A percentile compares a stretch with the other conserved stretches of the same genome.
Evolutionary conservation across 1,140 invertebrate genomes (phyloP).

Genomic region (Pygmarrhopalites habei): DNA sequence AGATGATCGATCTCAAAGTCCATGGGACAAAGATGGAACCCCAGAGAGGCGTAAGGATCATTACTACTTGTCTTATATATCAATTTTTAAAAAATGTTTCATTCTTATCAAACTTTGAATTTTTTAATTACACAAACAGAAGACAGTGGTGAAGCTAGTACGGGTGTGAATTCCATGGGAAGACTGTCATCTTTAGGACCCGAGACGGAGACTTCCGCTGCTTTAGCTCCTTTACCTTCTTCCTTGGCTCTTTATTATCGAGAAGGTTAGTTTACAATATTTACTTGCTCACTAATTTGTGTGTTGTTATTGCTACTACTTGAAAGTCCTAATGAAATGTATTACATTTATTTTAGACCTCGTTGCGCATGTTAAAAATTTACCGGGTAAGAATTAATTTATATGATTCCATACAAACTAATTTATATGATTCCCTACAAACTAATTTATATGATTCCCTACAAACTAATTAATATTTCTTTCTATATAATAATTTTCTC

Average conservation of each 20-base stretch:
- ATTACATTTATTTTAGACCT: slow-evolving; percentile 57
- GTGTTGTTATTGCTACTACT: too few relatives aligned
- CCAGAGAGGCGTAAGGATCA: slow-evolving; percentile 45
- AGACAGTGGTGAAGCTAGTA: slow-evolving; percentile 2
- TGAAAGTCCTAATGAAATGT: too few relatives aligned
- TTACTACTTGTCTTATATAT: too few relatives aligned
- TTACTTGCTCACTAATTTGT: too few relatives aligned
- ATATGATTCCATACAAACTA: too few relatives aligned
- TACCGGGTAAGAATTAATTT: too few relatives aligned
- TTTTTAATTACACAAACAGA: not conserved
- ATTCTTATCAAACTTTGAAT: not conserved
- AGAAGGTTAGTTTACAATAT: too few relatives aligned
- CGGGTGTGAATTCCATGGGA: slow-evolving; percentile 18
- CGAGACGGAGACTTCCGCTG: slow-evolving; percentile 14
- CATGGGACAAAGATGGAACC: slow-evolving; percentile 41
- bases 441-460: too few relatives aligned
- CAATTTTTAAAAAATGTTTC: too few relatives aligned
- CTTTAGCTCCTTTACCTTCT: slow-evolving; percentile 67
- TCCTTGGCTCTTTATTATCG: slow-evolving; percentile 85
- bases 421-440: too few relatives aligned
- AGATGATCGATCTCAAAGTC: slow-evolving; percentile 36
- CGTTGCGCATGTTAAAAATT: slow-evolving; percentile 78
- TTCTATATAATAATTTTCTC: too few relatives aligned
- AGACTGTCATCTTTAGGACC: slow-evolving; percentile 41
- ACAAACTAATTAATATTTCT: too few relatives aligned